Base-by-base conservation (phyloP, 2,888 invertebrate species). In the Dione juno region DNA sequence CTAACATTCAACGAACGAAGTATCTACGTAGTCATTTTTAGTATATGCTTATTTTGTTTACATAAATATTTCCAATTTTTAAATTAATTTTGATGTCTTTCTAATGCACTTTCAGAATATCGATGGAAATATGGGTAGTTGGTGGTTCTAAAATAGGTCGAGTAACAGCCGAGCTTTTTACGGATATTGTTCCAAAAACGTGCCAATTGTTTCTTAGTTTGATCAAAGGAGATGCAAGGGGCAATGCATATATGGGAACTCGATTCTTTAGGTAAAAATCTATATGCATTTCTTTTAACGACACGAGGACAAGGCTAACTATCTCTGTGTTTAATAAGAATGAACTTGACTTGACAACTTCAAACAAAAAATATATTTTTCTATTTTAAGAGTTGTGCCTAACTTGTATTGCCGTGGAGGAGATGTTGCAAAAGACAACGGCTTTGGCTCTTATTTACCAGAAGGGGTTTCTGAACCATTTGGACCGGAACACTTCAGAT, bases 361-460 rank as follows among this genome's bases (percentile, higher is more conserved):
- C n/a, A n/a, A n/a, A n/a, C n/a, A n/a, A n/a, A n/a, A n/a, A n/a
- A n/a, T n/a, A n/a, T n/a, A n/a, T n/a, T n/a, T n/a, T n/a, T 54
- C 5, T 13, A 11, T 41, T 64, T 43, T 35, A 43, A 94, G 94
- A 67, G 88, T 95, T 67, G 90, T 94, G 11, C 90, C 94, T 0
- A 88, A 90, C 21, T 87, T 94, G 69, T 94, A 92, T 85, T 94
- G 94, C 78, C 91, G 94, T 69, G 94, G 94, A 14, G 95, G 95
- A 9, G 95, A 95, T 77, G 94, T 95, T 21, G 82, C 83, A 0
- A 94, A 94, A 72, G 93, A 94, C 76, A 94, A 94, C 77, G 95
- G 95, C 1, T 93, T 87, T 63, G 95, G 95, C 0, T 91, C 90
- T 72, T 92, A 88, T 76, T 76, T 93, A 0, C 91, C 93, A 40